phyloP scores from a whole-genome alignment of 2,888 invertebrate genomes.

The Keiferia lycopersicella region DNA sequence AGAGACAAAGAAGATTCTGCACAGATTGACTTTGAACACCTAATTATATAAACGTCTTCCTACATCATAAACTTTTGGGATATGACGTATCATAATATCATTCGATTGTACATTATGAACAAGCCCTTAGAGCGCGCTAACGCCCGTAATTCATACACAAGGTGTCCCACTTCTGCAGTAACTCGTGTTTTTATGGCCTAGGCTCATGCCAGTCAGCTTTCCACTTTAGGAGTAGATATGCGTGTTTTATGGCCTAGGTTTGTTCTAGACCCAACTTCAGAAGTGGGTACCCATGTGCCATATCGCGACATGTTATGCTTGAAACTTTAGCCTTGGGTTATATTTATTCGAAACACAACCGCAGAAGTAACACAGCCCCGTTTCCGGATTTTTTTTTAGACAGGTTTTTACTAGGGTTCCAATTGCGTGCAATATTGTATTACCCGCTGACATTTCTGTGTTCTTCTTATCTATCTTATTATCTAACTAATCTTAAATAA shows the following conservation, averaged over 20 bases:
- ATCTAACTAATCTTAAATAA: too few relatives aligned
- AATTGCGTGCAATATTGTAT: too few relatives aligned
- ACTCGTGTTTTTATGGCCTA: slow-evolving; percentile 50
- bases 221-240: slow-evolving; percentile 33
- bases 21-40: too few relatives aligned
- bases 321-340: slow-evolving; percentile 1
- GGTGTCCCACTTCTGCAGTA: slow-evolving; percentile 57
- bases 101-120: slow-evolving; percentile 30
- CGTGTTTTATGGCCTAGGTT: slow-evolving; percentile 14
- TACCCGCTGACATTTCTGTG: too few relatives aligned
- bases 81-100: background rate
- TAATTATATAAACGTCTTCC: background rate
- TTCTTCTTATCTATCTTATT: too few relatives aligned
- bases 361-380: too few relatives aligned
- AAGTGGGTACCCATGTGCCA: background rate
- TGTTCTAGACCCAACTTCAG: slow-evolving; percentile 7
- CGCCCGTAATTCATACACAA: slow-evolving; percentile 48
- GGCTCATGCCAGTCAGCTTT: slow-evolving; percentile 52
- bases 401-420: too few relatives aligned
- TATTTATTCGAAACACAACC: background rate
- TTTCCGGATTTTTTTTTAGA: too few relatives aligned
- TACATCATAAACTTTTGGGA: background rate
- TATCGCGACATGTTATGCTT: background rate
- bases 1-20: too few relatives aligned
- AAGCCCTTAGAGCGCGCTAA: slow-evolving; percentile 42